Base-by-base conservation (phyloP, 2,797 vertebrate genomes). In the Xyrichtys novacula region DNA sequence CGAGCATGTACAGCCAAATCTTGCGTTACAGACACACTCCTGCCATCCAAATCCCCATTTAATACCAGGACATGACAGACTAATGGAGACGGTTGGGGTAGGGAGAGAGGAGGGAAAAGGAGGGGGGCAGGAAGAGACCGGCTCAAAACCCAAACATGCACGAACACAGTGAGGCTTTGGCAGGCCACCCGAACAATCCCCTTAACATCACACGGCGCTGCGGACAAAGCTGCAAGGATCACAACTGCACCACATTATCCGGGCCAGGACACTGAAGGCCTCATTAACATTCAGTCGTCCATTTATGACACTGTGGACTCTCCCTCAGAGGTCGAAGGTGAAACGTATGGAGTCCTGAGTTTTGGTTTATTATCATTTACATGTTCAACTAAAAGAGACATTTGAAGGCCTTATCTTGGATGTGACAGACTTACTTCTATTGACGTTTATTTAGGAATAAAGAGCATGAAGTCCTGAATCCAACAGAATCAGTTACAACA, bases 11-110 rank as follows among this genome's bases (percentile, higher is more conserved):
- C 56, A 39, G 71, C 78, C 81, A 84, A 85, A 84, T 87, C 81
- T 76, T 50, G 4, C n/a, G 4, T 62, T 31, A 56, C 76, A 82
- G 78, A 84, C 83, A 70, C 79, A 23, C 71, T 61, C 54, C 63
- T 76, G 74, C 76, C 76, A 28, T 74, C 44, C 64, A 84, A 85
- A 85, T 82, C 83, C 83, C 56, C 3, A 15, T 82, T 82, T 80
- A 85, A 85, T 76, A 80, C 80, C 67, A 34, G 46, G 74, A 73
- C 66, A 62, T 67, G 67, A 68, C 74, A 71, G 63, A 73, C 80
- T 79, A 68, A 77, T 77, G 73, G 71, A 67, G 66, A 60, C 22
- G 28, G 28, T 47, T 44, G 15, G 65, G 16, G 32, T 52, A 17
- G 16, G 40, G 47, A 14, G 34, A 20, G 36, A 12, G 9, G 39